Evolutionary conservation across 2,888 invertebrate genomes (phyloP).

Genomic region (Patella ulyssiponensis): DNA sequence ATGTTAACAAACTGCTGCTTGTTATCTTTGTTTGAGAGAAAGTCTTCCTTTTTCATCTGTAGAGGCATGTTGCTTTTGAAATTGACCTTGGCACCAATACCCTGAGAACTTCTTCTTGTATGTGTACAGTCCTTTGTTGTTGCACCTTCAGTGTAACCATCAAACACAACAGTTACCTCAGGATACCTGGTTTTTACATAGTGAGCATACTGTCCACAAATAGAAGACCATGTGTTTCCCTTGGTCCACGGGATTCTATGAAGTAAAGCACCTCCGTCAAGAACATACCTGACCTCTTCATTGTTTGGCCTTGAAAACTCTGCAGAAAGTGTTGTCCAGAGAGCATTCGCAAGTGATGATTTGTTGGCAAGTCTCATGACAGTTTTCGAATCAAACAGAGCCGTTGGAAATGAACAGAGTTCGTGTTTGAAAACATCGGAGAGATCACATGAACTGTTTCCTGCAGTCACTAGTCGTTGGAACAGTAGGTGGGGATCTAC

Average conservation of each 20-base stretch:
- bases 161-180: no score
- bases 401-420: conserved; percentile 32
- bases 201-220: not conserved
- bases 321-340: conserved; percentile 12
- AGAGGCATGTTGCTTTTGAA: conserved; percentile 22
- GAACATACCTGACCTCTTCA: conserved; percentile 12
- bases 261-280: conserved; percentile 8
- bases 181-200: no score
- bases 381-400: not conserved
- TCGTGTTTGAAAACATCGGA: no score
- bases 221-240: not conserved
- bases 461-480: no score
- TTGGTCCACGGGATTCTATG: conserved; percentile 12
- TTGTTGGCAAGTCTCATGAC: conserved; percentile 14
- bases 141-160: not conserved
- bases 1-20: not conserved
- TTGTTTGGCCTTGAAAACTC: conserved; percentile 8
- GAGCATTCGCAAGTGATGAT: conserved; percentile 17
- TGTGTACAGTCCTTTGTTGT: conserved; percentile 26
- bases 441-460: no score
- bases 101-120: conserved; percentile 11
- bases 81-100: conserved; percentile 19
- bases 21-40: conserved; percentile 14
- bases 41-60: conserved; percentile 24
- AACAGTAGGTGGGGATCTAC: no score